These are phyloP conservation scores for Ceuthmochares aereus DNA, from an alignment of 2,113 vertebrate species.

Conservation along the genomic window DNA sequence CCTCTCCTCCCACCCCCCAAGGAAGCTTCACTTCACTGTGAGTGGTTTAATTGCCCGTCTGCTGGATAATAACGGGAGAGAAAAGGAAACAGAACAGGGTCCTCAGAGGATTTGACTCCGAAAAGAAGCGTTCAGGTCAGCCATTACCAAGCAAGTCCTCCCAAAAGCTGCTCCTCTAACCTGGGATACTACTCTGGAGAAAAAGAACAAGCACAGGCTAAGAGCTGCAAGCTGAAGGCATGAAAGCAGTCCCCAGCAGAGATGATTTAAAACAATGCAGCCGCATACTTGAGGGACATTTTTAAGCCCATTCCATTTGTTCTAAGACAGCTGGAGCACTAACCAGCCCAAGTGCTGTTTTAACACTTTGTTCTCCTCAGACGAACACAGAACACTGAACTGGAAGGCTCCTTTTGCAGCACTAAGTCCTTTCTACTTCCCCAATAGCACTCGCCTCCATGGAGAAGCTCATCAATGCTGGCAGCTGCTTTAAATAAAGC, in stretches of 20 bases:
- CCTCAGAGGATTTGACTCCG: neutral
- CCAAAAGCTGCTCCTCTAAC: neutral
- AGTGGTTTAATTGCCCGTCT: neutral
- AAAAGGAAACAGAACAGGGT: neutral
- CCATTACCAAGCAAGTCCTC: neutral
- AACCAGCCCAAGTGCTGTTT: neutral
- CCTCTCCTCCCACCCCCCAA: neutral
- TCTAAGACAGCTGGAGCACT: conserved; percentile 32
- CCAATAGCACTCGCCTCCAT: neutral
- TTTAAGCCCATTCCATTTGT: conserved; percentile 21
- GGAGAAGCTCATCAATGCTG: neutral
- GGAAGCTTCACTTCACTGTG: neutral
- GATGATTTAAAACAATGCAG: conserved; percentile 3
- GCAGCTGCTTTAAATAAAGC: conserved; percentile 4
- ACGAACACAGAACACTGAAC: neutral
- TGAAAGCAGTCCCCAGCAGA: neutral
- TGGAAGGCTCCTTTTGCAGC: neutral
- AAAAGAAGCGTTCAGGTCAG: neutral
- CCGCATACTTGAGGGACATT: neutral
- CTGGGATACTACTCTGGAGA: neutral
- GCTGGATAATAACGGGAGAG: neutral
- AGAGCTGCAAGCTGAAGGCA: neutral
- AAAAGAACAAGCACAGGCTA: fast-evolving
- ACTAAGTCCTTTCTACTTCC: neutral
- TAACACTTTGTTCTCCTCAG: neutral